Percentiles rank a stretch among this genome's conserved stretches.
phyloP scores from a whole-genome alignment of 1,140 invertebrate genomes.

The Ceratosolen fusciceps region DNA sequence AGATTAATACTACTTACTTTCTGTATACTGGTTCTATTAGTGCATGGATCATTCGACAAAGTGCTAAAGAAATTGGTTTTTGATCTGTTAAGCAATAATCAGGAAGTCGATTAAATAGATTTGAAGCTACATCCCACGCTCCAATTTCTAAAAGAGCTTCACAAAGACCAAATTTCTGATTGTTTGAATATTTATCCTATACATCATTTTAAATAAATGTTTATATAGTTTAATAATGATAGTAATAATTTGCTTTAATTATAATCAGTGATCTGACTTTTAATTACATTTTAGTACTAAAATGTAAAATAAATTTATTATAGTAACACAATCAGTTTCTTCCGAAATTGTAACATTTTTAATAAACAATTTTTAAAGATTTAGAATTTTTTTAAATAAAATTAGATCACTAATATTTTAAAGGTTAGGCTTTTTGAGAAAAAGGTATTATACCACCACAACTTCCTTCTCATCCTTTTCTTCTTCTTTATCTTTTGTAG shows the following conservation, averaged over 20 bases:
- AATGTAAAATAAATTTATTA: not conserved
- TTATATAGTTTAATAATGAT: not conserved
- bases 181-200: conserved; percentile 79
- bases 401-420: not conserved
- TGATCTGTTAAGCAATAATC: conserved; percentile 85
- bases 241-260: not conserved
- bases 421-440: not conserved
- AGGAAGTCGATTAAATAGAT: conserved; percentile 86
- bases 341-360: conserved; percentile 18
- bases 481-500: conserved; percentile 86
- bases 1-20: conserved; percentile 76
- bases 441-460: conserved; percentile 60
- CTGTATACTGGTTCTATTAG: conserved; percentile 92
- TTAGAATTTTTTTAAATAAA: not conserved
- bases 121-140: conserved; percentile 89
- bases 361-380: not conserved
- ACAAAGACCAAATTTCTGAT: conserved; percentile 95
- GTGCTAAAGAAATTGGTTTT: conserved; percentile 82
- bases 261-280: not conserved
- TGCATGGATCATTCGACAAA: conserved; percentile 87
- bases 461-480: conserved; percentile 82
- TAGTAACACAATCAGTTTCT: not conserved
- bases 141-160: conserved; percentile 91
- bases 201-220: conserved; percentile 38
- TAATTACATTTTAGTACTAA: not conserved